phyloP scores from a whole-genome alignment of 2,888 invertebrate genomes.

The Meiosimyza decipiens region DNA sequence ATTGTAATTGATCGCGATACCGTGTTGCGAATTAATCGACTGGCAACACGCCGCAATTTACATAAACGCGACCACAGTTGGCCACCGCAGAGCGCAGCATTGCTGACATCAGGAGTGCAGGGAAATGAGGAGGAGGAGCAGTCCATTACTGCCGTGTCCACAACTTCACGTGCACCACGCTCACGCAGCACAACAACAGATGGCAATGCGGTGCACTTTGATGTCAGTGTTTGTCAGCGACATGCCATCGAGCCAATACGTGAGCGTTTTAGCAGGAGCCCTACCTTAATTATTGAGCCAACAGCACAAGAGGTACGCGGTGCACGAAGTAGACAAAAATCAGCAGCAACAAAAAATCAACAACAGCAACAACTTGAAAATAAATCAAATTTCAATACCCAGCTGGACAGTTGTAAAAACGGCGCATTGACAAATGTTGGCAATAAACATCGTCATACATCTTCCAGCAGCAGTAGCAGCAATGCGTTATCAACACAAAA shows the following conservation, averaged over 20 bases:
- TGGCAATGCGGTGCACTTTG: conserved; percentile 51
- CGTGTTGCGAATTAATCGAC: conserved; percentile 65
- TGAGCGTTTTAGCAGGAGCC: conserved; percentile 59
- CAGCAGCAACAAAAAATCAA: conserved; percentile 28
- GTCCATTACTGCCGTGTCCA: background rate
- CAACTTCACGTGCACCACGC: conserved; percentile 1
- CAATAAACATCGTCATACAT: background rate
- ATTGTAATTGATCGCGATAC: conserved; percentile 64
- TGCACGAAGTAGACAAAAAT: conserved; percentile 22
- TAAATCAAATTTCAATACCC: conserved; percentile 36
- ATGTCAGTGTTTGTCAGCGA: conserved; percentile 53
- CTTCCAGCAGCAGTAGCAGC: background rate
- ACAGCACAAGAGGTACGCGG: conserved; percentile 43
- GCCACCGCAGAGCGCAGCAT: conserved; percentile 55
- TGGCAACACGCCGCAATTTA: conserved; percentile 59
- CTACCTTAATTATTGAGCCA: conserved; percentile 54
- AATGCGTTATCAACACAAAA: conserved; percentile 4
- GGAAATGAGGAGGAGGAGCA: background rate
- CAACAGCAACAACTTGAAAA: conserved; percentile 9
- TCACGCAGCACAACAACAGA: conserved; percentile 45
- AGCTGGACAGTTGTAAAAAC: conserved; percentile 34
- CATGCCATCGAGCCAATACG: conserved; percentile 60
- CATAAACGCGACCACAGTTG: conserved; percentile 63
- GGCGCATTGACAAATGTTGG: conserved; percentile 26
- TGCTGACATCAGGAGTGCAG: background rate